Evolutionary conservation across 2,113 vertebrate species (phyloP).

Genomic region (Rissa tridactyla): DNA sequence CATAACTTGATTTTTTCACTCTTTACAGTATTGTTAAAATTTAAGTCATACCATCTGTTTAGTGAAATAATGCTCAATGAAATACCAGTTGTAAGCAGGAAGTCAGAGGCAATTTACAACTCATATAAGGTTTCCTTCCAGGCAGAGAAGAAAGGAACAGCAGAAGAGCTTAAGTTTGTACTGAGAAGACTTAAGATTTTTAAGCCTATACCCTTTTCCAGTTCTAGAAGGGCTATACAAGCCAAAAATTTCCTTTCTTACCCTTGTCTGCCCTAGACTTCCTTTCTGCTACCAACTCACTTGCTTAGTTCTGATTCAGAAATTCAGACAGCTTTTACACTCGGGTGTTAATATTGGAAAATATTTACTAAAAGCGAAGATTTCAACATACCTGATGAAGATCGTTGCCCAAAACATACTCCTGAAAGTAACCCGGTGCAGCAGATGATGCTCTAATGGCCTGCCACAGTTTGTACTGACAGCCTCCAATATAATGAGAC

Average conservation of each 20-base stretch:
- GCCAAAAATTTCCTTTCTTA: not conserved
- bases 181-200: not conserved
- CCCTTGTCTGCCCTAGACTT: not conserved
- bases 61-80: not conserved
- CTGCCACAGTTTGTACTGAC: constrained; percentile 94
- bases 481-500: constrained; percentile 91
- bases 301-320: not conserved
- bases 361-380: not conserved
- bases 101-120: not conserved
- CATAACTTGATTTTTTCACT: not conserved
- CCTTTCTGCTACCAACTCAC: not conserved
- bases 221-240: not conserved
- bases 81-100: not conserved
- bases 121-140: constrained; percentile 2
- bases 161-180: not conserved
- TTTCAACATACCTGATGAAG: constrained; percentile 87
- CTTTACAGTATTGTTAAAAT: not conserved
- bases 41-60: not conserved
- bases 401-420: constrained; percentile 86
- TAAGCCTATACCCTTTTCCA: not conserved
- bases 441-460: constrained; percentile 93
- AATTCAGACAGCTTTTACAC: not conserved
- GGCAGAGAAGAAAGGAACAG: constrained; percentile 5
- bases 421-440: constrained; percentile 94
- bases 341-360: not conserved